Base-by-base conservation (phyloP, 1,140 invertebrate species). In the Sarcophaga peregrina region DNA sequence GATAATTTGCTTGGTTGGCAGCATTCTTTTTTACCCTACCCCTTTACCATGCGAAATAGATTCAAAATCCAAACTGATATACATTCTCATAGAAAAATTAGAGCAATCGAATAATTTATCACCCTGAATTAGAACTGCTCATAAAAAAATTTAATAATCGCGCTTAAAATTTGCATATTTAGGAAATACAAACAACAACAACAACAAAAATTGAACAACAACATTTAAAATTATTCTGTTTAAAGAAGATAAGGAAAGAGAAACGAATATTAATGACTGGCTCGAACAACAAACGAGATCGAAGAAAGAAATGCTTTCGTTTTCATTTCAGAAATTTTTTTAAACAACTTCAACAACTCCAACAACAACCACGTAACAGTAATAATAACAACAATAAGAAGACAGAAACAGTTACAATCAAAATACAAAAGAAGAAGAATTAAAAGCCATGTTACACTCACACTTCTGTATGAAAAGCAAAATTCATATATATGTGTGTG, bases 231-330 rank as follows among this genome's bases (percentile, higher is more conserved):
- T 68, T 68, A 25, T 68, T 68, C 17, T 8, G 54, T n/a, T 58
- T 58, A 58, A n/a, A 62, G 15, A 62, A n/a, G n/a, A 62, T 9
- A 68, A 76, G 46, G 25, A 76, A 50, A 50, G 45, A 47, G 74
- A 20, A 58, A 58, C 54, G 7, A n/a, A 58, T 15, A 58, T 15
- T n/a, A 37, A 37, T 37, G 25, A 4, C 25, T 37, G 25, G 3
- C 54, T 58, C 54, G 7, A n/a, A 58, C 15, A 58, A 47, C 13
- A 4, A 47, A 75, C 13, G 20, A 15, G 8, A 75, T 0, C 17
- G 8, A 48, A 50, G 15, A 50, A 76, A 76, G 74, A 76, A 46
- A 76, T 76, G 74, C 74, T 76, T 76, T 76, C 74, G 74, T 17
- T 76, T 76, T 76, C 74, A 76, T 76, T 76, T 50, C 5, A 76